Conservation (phyloP, 2,888 invertebrate species). For the Bembecia ichneumoniformis region DNA sequence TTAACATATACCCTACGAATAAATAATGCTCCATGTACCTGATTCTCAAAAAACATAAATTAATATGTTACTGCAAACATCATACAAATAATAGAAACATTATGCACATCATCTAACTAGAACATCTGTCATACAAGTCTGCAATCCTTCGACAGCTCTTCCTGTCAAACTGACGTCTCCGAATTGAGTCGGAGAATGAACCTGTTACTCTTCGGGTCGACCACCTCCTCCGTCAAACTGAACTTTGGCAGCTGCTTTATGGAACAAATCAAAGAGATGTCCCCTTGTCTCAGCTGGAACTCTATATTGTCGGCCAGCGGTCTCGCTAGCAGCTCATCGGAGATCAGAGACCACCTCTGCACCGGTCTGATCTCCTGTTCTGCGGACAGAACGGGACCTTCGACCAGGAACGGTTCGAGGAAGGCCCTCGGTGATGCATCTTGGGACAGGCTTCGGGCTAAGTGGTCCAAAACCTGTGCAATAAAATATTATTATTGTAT, state of each 20-base stretch:
- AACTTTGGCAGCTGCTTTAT: slow-evolving; percentile 92
- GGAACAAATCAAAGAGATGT: slow-evolving; percentile 91
- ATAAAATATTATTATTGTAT: neutral
- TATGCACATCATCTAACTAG: slow-evolving; percentile 22
- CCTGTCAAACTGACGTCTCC: slow-evolving; percentile 94
- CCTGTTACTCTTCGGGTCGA: slow-evolving; percentile 95
- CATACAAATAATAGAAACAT: neutral
- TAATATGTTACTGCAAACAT: neutral
- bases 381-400: slow-evolving; percentile 87
- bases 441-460: slow-evolving; percentile 92
- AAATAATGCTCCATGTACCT: too few species aligned
- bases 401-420: slow-evolving; percentile 91
- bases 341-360: slow-evolving; percentile 97
- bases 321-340: slow-evolving; percentile 91
- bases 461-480: slow-evolving; percentile 80
- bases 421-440: slow-evolving; percentile 96
- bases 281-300: slow-evolving; percentile 94
- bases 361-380: slow-evolving; percentile 84
- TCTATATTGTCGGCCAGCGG: slow-evolving; percentile 86
- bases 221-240: slow-evolving; percentile 94
- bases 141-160: slow-evolving; percentile 39
- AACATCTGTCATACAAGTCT: slow-evolving; percentile 57
- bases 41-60: too few species aligned
- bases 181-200: slow-evolving; percentile 95
- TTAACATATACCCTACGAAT: too few species aligned